phyloP scores from a whole-genome alignment of 2,797 vertebrate genomes.

The Columba guinea region DNA sequence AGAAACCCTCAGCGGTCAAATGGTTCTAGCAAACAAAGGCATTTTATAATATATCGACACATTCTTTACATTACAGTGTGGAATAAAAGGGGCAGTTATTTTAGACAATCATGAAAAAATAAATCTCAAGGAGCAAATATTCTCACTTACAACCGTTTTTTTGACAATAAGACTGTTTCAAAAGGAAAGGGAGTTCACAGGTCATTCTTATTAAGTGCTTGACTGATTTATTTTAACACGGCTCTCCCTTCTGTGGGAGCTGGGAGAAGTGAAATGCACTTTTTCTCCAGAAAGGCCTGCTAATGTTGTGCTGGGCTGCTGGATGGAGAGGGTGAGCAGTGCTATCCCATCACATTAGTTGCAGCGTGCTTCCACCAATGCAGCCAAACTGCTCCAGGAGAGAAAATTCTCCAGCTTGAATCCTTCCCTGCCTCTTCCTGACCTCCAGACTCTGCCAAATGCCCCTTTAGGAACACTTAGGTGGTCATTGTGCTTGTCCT shows the following conservation, averaged over 20 bases:
- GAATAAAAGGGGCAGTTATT: neutral
- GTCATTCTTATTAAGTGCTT: constrained; percentile 59
- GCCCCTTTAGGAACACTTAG: neutral
- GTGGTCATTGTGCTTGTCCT: neutral
- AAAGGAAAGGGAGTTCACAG: constrained; percentile 39
- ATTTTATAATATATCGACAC: neutral
- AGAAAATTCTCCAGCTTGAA: neutral
- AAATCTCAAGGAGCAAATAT: constrained; percentile 31
- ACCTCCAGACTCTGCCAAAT: neutral
- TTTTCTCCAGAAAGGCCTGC: neutral
- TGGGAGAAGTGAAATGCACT: neutral
- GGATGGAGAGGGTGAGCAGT: neutral
- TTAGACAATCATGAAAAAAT: constrained; percentile 1
- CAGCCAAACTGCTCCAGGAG: neutral
- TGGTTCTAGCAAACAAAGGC: constrained; percentile 16
- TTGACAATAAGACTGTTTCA: constrained; percentile 38
- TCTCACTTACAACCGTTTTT: constrained; percentile 41
- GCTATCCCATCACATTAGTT: neutral
- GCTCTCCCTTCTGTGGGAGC: constrained; percentile 2
- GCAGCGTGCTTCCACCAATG: neutral
- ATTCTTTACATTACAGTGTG: neutral
- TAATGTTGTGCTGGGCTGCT: neutral
- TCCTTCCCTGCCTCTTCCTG: neutral
- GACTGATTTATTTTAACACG: constrained; percentile 54
- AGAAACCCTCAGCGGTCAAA: neutral